These are phyloP conservation scores for Rhogogaster chlorosoma DNA, from an alignment of 2,888 invertebrate genomes.

Conservation along the genomic window DNA sequence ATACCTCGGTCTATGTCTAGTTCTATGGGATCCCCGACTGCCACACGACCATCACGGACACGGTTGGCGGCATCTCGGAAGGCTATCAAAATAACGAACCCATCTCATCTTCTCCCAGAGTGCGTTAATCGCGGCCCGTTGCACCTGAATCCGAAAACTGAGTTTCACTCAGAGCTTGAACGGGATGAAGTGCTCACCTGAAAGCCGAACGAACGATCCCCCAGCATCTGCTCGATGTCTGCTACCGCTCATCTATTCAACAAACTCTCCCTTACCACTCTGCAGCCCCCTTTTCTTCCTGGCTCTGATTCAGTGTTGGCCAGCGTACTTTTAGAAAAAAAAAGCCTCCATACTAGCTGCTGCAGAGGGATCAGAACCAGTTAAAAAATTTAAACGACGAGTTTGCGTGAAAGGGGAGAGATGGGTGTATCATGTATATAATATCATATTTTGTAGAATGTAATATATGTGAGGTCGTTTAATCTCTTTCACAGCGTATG, in stretches of 20 bases:
- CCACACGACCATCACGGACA: conserved; percentile 28
- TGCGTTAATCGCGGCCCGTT: conserved; percentile 71
- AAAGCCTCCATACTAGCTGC: neutral
- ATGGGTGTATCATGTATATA: neutral
- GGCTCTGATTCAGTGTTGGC: conserved; percentile 29
- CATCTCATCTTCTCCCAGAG: conserved; percentile 66
- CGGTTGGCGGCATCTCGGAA: conserved; percentile 56
- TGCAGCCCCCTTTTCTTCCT: conserved; percentile 5
- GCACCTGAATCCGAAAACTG: conserved; percentile 64
- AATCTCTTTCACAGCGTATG: neutral
- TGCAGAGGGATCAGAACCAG: conserved; percentile 35
- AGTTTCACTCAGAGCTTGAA: conserved; percentile 54
- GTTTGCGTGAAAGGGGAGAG: neutral
- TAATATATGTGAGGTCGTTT: neutral
- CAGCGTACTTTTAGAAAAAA: neutral
- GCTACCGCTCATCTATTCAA: conserved; percentile 40
- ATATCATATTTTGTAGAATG: neutral
- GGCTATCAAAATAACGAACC: conserved; percentile 75
- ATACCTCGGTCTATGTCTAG: neutral
- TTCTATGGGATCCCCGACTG: conserved; percentile 35
- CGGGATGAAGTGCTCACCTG: conserved; percentile 57
- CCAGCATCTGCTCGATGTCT: conserved; percentile 64
- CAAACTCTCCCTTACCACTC: conserved; percentile 25
- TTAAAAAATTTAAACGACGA: conserved; percentile 35
- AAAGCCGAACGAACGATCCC: conserved; percentile 57